Evolutionary conservation across 2,797 vertebrate genomes (phyloP), one percentile per base, ranked within the genome.

Genomic region (Loris lydekkerianus): DNA sequence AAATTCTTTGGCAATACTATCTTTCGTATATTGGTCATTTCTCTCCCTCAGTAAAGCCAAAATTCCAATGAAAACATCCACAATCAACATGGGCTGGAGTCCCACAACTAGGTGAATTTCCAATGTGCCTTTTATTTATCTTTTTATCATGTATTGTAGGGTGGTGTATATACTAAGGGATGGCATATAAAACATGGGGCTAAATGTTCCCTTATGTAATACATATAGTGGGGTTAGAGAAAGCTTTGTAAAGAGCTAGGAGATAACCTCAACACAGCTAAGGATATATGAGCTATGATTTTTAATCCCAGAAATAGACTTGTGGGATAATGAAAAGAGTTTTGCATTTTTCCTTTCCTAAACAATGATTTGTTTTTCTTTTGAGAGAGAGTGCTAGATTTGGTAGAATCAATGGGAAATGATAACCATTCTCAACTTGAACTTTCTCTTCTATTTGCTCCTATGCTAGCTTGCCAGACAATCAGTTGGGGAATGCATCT

Each of bases 111-210:
- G 89, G 81, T 92, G 63, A 53, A 76, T 92, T 94, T 73, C 72
- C 93, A 89, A 91, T 73, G 60, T 78, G 56, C 34, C 93, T 92
- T 91, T 94, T 72, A 91, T 86, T 87, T 96, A 60, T 75, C 61
- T 90, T 94, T 97, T 88, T 85, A 78, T 87, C 83, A 58, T 83
- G 61, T 94, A 75, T 95, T 97, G 75, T 82, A 69, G 63, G 70
- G 81, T 21, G 40, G 27, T 91, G 53, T 27, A 11, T 73, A 46
- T 56, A 73, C 40, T 60, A 83, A 95, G 37, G 14, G 46, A 25
- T 49, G 34, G 60, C 76, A 82, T 53, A 61, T 61, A 73, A 95
- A 91, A 46, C 15, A 25, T 0, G 6, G 58, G 10, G 58, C 49
- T 95, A 89, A 95, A 92, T 85, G 80, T 92, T 77, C 89, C 69